Evolutionary conservation across 2,888 invertebrate species (phyloP).

Genomic region (Adelognathus sp.): DNA sequence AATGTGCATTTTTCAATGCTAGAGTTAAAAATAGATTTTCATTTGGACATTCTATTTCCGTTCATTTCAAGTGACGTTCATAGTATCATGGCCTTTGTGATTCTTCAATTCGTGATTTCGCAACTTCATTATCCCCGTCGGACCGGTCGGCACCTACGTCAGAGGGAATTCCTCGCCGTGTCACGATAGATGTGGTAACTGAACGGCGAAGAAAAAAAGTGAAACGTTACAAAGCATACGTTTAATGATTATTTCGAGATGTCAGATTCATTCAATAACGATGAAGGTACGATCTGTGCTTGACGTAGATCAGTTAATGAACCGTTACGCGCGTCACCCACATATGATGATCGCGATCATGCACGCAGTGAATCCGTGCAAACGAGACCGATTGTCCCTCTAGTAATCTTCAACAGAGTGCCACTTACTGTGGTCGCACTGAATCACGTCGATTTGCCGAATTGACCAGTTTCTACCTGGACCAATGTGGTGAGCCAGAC

Average conservation of each 20-base stretch:
- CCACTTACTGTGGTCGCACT: not conserved
- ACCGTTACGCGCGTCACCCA: not conserved
- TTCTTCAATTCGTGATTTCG: not conserved
- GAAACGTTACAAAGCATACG: not conserved
- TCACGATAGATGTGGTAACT: not conserved
- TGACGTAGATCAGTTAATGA: slow-evolving; percentile 1
- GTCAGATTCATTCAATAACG: not conserved
- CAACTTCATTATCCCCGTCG: not conserved
- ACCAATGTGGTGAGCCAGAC: not conserved
- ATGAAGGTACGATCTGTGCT: not conserved
- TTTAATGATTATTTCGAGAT: not conserved
- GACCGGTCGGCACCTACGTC: slow-evolving; percentile 16
- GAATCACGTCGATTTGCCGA: not conserved
- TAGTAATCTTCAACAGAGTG: not conserved
- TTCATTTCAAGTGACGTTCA: not conserved
- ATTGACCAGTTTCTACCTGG: not conserved
- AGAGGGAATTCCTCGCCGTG: slow-evolving; percentile 29
- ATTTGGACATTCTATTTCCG: not conserved
- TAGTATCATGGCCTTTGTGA: not conserved
- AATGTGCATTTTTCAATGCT: too few species aligned
- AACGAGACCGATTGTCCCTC: not conserved
- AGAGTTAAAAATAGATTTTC: not conserved
- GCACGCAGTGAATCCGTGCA: not conserved
- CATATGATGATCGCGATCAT: not conserved
- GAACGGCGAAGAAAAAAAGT: not conserved